Evolutionary conservation across 2,113 vertebrate species (phyloP).

Genomic region (Probosciger aterrimus): DNA sequence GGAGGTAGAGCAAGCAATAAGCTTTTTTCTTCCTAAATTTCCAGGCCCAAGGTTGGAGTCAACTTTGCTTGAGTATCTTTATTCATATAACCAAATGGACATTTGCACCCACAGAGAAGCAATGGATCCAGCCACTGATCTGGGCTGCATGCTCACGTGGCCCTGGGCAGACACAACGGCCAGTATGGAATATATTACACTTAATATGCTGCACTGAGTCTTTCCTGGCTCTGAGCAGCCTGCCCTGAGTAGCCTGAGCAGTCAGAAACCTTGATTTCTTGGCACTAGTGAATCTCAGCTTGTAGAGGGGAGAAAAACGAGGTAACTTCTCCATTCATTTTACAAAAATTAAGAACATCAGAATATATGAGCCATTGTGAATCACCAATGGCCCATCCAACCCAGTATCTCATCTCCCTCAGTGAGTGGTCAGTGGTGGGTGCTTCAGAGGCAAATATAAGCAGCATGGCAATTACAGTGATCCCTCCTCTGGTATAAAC

Average conservation of each 20-base stretch:
- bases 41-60: neutral
- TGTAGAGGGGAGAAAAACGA: neutral
- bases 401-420: neutral
- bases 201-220: neutral
- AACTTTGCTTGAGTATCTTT: neutral
- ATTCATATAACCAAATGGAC: neutral
- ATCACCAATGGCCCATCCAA: neutral
- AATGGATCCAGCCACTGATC: neutral
- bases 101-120: neutral
- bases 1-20: neutral
- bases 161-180: neutral
- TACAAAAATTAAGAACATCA: neutral
- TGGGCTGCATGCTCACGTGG: neutral
- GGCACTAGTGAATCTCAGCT: neutral
- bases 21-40: neutral
- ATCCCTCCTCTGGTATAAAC: conserved; percentile 33
- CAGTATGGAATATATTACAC: neutral
- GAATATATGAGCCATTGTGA: neutral
- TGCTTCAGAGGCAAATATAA: neutral
- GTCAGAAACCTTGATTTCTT: neutral
- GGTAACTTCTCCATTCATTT: neutral
- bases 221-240: neutral
- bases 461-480: conserved; percentile 27
- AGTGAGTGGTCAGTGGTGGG: neutral
- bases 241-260: neutral